phyloP scores from a whole-genome alignment of 2,888 invertebrate genomes.

The Leucoptera coffeella region DNA sequence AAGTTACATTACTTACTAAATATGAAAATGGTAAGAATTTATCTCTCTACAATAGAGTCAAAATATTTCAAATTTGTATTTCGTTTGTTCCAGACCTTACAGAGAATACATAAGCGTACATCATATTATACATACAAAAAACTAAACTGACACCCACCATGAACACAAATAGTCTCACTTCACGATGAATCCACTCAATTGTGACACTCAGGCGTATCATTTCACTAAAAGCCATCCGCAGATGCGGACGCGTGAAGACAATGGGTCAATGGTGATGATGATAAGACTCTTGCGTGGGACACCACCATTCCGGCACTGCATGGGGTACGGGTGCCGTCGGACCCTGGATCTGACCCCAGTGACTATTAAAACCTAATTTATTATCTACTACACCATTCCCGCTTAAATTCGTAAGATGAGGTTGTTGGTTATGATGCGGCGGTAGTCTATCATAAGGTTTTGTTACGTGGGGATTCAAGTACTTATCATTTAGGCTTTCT shows the following conservation, averaged over 20 bases:
- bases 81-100: no score
- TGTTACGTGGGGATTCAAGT: conserved; percentile 42
- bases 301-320: conserved; percentile 48
- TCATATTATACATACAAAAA: no score
- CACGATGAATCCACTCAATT: no score
- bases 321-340: conserved; percentile 60
- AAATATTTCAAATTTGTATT: no score
- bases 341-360: conserved; percentile 62
- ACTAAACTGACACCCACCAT: no score
- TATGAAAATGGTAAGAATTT: no score
- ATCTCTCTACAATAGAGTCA: no score
- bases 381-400: conserved; percentile 61
- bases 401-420: conserved; percentile 33
- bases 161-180: conserved; percentile 14
- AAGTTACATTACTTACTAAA: no score
- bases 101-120: no score
- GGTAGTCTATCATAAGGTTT: conserved; percentile 73
- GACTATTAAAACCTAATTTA: conserved; percentile 62
- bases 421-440: conserved; percentile 25
- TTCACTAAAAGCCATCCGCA: no score
- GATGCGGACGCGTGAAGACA: no score
- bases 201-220: conserved; percentile 65
- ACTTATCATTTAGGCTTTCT: conserved; percentile 46
- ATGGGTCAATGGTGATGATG: conserved; percentile 56
- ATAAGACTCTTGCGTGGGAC: conserved; percentile 43